Base-by-base conservation (phyloP, 1,140 invertebrate genomes). In the Caenorhabditis brenneri region DNA sequence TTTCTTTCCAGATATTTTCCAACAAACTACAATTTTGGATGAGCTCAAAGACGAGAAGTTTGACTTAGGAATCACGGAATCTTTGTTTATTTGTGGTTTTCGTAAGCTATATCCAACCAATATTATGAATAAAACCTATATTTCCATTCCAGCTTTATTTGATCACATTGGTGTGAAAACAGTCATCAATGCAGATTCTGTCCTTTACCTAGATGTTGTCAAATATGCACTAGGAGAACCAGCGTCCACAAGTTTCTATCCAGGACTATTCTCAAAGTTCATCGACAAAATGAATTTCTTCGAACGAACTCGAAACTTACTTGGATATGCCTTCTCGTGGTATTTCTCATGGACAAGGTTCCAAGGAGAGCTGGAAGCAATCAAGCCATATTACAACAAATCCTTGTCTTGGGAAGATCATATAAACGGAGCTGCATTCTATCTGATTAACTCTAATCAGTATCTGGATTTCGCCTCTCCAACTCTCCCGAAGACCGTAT, bases 181-280 rank as follows among this genome's bases (percentile, higher is more conserved):
- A 33, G 51, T 60, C 1, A 82, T 82, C 31, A 60, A 46, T 36
- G 58, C 55, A 5, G 36, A 65, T 24, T 82, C 81, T 0, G 27
- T 49, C 19, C 53, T 82, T 7, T 60, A 82, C 24, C 36, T 36
- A 9, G 58, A 69, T 42, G 29, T 31, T 7, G 42, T 82, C n/a
- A 65, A 58, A 46, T 69, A 49, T 42, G 39, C 58, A 19, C 36
- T 82, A 5, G 81, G 81, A 7, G 81, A 82, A 24, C 81, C 81
- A 5, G n/a, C 58, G 4, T 24, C 81, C 19, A 39, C 81, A 5
- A 48, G 36, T 29, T 82, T 19, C 46, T 58, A 46, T 65, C 81
- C 81, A 10, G 27, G 33, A 46, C 0, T 82, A 19, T 65, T 16
- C 31, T 15, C 51, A 2, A 51, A 19, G 24, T 19, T 33, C 19